Conservation (phyloP, 2,113 vertebrate genomes). For the Myocastor coypus region DNA sequence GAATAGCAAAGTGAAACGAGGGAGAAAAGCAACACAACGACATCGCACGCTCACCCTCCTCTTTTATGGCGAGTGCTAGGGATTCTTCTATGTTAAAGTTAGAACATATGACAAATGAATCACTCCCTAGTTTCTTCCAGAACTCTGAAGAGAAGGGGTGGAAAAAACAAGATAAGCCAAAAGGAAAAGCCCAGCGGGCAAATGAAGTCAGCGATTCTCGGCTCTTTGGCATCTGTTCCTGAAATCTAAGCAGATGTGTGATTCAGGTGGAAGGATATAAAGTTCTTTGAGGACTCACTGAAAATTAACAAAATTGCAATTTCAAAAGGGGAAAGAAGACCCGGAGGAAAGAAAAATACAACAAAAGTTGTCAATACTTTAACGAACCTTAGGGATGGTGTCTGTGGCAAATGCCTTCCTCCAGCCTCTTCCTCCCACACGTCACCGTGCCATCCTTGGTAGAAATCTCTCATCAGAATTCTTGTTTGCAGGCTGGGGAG, state of each 20-base stretch:
- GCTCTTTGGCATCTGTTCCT: constrained; percentile 34
- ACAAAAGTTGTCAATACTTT: neutral
- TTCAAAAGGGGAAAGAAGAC: constrained; percentile 19
- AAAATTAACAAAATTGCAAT: constrained; percentile 5
- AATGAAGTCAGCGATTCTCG: constrained; percentile 53
- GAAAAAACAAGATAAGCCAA: constrained; percentile 60
- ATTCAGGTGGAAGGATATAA: constrained; percentile 28
- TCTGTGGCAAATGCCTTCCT: neutral
- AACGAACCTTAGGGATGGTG: neutral
- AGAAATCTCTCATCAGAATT: neutral
- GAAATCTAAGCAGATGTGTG: constrained; percentile 50
- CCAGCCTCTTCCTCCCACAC: neutral
- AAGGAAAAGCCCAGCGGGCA: constrained; percentile 53
- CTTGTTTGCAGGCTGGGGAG: neutral
- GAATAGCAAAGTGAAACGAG: neutral
- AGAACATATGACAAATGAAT: constrained; percentile 60
- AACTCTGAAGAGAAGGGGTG: constrained; percentile 57
- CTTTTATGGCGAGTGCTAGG: constrained; percentile 41
- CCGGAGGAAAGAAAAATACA: neutral
- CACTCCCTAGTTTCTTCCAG: constrained; percentile 57
- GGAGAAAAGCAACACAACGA: neutral
- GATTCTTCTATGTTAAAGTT: constrained; percentile 63
- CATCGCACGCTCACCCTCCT: constrained; percentile 25
- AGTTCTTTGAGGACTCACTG: constrained; percentile 28
- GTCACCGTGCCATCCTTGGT: neutral